phyloP scores from a whole-genome alignment of 2,888 invertebrate species.

The Rhagium mordax region DNA sequence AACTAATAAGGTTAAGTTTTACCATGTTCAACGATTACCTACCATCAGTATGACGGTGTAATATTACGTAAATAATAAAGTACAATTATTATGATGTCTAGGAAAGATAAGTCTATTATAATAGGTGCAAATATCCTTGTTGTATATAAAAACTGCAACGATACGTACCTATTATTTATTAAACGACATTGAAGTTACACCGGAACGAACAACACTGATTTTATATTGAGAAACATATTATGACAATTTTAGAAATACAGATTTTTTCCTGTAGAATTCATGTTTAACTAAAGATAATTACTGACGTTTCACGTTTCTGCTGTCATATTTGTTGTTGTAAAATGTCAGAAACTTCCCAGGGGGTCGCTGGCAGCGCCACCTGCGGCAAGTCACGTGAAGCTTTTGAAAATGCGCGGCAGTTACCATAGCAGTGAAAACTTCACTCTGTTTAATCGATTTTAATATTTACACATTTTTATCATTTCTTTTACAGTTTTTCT shows the following conservation, averaged over 20 bases:
- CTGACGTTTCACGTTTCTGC: conserved; percentile 53
- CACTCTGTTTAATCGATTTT: conserved; percentile 27
- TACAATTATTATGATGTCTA: conserved; percentile 22
- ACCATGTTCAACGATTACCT: background rate
- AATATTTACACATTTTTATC: background rate
- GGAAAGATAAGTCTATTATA: conserved; percentile 31
- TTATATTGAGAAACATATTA: conserved; percentile 33
- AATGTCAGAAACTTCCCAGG: conserved; percentile 13
- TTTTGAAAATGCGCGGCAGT: conserved; percentile 29
- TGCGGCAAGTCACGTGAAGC: background rate
- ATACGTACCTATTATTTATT: conserved; percentile 28
- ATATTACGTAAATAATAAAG: conserved; percentile 20
- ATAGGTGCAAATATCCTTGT: conserved; percentile 24
- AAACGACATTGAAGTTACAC: conserved; percentile 26
- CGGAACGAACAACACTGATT: conserved; percentile 3
- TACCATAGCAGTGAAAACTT: conserved; percentile 9
- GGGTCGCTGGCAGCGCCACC: background rate
- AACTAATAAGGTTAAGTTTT: conserved; percentile 27
- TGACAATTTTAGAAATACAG: conserved; percentile 35
- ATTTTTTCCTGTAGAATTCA: conserved; percentile 41
- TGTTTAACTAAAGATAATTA: conserved; percentile 42
- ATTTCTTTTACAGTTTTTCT: background rate
- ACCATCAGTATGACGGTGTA: conserved; percentile 9
- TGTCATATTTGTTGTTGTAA: conserved; percentile 41
- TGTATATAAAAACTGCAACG: background rate